Evolutionary conservation across 1,140 invertebrate species (phyloP).

Genomic region (Mercenaria mercenaria): DNA sequence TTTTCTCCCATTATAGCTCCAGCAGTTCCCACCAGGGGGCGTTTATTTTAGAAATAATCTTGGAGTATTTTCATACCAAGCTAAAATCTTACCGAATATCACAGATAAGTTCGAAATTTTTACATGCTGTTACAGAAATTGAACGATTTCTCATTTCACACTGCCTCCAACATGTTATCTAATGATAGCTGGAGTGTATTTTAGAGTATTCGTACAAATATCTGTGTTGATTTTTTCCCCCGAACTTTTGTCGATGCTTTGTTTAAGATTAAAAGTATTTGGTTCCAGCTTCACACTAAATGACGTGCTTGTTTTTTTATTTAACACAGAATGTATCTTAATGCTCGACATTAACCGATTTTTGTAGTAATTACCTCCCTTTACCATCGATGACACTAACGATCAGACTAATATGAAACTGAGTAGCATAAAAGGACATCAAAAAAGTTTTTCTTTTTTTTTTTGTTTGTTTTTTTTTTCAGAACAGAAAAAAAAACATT

Average conservation of each 20-base stretch:
- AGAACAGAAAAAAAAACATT: too few species aligned
- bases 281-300: too few species aligned
- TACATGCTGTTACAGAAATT: slow-evolving; percentile 6
- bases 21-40: slow-evolving; percentile 26
- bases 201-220: background rate
- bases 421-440: too few species aligned
- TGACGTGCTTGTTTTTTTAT: too few species aligned
- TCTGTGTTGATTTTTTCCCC: background rate
- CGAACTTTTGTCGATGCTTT: background rate
- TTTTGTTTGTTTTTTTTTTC: too few species aligned
- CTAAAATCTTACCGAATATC: slow-evolving; percentile 10
- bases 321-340: too few species aligned
- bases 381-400: too few species aligned
- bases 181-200: background rate
- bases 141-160: slow-evolving; percentile 37
- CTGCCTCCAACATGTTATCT: background rate
- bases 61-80: slow-evolving; percentile 7
- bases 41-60: slow-evolving; percentile 37
- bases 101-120: slow-evolving; percentile 7
- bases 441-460: too few species aligned
- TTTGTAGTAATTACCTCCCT: too few species aligned
- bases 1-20: slow-evolving; percentile 29
- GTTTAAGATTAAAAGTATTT: background rate
- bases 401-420: too few species aligned
- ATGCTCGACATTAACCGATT: too few species aligned